Conservation (phyloP, 2,113 vertebrate genomes). For the Chaenogobius annularis region DNA sequence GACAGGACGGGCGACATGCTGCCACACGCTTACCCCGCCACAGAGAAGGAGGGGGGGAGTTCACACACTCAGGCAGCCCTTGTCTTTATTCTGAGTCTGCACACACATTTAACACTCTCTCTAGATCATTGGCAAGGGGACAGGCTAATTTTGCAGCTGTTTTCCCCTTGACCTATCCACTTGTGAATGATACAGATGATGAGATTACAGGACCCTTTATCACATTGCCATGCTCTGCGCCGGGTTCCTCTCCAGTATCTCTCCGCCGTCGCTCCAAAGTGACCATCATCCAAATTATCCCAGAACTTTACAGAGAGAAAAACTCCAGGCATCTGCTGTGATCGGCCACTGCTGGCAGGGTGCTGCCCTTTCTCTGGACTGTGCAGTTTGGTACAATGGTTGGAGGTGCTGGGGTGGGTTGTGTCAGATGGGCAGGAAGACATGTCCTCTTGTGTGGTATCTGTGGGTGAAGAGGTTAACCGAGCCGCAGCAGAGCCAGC, state of each 20-base stretch:
- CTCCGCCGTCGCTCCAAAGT: slow-evolving; percentile 34
- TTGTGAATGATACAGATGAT: slow-evolving; percentile 49
- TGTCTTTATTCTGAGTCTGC: slow-evolving; percentile 29
- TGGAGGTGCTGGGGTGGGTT: slow-evolving; percentile 6
- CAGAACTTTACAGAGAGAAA: slow-evolving; percentile 52
- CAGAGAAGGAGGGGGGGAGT: slow-evolving; percentile 44
- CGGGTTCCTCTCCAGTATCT: slow-evolving; percentile 33
- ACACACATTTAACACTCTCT: slow-evolving; percentile 10
- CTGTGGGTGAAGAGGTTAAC: slow-evolving; percentile 76
- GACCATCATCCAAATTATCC: slow-evolving; percentile 63
- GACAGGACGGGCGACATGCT: slow-evolving; percentile 59
- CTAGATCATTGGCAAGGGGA: slow-evolving; percentile 13
- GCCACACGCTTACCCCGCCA: slow-evolving; percentile 61
- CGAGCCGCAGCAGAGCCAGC: slow-evolving; percentile 65
- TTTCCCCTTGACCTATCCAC: slow-evolving; percentile 21
- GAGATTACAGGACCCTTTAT: slow-evolving; percentile 40
- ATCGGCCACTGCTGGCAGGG: slow-evolving; percentile 51
- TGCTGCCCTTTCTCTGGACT: slow-evolving; percentile 68
- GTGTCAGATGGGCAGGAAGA: slow-evolving; percentile 53
- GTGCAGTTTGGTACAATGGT: slow-evolving; percentile 28
- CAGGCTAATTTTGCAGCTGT: slow-evolving; percentile 27
- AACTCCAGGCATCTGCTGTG: slow-evolving; percentile 62
- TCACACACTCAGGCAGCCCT: slow-evolving; percentile 22
- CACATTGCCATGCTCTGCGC: slow-evolving; percentile 36
- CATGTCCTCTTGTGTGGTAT: slow-evolving; percentile 59